Conservation (phyloP, 2,113 vertebrate species). For the Cebidichthys violaceus region DNA sequence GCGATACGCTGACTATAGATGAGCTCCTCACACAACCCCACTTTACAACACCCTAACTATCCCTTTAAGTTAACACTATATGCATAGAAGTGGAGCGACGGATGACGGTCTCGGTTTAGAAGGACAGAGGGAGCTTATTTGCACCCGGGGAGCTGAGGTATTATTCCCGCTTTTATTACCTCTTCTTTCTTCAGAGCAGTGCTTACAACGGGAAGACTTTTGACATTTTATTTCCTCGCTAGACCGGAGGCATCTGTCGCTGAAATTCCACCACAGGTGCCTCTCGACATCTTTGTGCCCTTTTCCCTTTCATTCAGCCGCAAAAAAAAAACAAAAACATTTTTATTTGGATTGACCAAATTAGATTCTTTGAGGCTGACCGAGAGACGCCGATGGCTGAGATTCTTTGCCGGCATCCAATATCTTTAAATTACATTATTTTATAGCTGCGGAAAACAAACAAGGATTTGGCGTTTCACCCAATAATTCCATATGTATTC, state of each 20-base stretch:
- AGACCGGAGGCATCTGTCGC: constrained; percentile 2
- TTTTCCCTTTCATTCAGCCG: constrained; percentile 17
- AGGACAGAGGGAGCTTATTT: constrained; percentile 34
- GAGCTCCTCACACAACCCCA: not conserved
- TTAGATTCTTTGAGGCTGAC: constrained; percentile 10
- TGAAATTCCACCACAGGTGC: constrained; percentile 38
- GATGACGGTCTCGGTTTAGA: not conserved
- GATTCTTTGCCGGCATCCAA: not conserved
- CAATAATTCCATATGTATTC: too few species aligned
- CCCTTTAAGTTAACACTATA: constrained; percentile 11
- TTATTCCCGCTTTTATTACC: constrained; percentile 68
- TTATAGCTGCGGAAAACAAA: not conserved
- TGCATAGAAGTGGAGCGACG: constrained; percentile 23
- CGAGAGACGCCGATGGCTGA: not conserved
- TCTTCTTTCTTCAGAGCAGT: constrained; percentile 34
- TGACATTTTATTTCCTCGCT: constrained; percentile 55
- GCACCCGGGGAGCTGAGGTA: constrained; percentile 36
- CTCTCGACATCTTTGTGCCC: not conserved
- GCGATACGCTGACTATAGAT: not conserved
- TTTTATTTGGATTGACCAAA: constrained; percentile 55
- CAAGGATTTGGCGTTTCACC: not conserved
- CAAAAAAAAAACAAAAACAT: not conserved
- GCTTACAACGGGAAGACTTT: constrained; percentile 46
- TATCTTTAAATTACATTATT: constrained; percentile 45
- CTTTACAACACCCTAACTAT: not conserved